Percentiles rank a stretch among this genome's conserved stretches.
phyloP scores from a whole-genome alignment of 37 sponge, comb jelly and placozoan species.

The Trichoplax adhaerens region DNA sequence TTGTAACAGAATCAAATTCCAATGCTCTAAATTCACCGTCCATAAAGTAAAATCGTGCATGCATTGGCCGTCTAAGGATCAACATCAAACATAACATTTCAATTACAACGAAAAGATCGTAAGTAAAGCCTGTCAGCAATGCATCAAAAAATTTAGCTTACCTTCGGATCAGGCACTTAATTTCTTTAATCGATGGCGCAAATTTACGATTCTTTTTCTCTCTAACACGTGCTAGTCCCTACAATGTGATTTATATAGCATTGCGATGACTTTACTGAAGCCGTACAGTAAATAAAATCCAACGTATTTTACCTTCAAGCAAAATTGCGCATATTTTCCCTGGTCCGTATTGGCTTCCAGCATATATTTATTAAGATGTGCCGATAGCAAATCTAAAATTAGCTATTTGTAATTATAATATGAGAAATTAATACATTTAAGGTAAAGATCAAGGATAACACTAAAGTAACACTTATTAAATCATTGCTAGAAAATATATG shows the following conservation, averaged over 20 bases:
- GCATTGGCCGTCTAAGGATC: conserved; percentile 54
- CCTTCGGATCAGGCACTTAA: too few species aligned
- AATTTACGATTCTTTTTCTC: conserved; percentile 78
- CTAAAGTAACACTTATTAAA: too few species aligned
- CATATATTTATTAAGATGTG: conserved; percentile 55
- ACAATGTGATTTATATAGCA: too few species aligned
- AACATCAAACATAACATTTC: too few species aligned
- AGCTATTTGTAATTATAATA: neutral
- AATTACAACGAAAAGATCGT: too few species aligned
- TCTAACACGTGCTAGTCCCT: conserved; percentile 13
- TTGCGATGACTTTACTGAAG: too few species aligned
- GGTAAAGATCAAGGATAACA: too few species aligned
- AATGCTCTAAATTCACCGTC: conserved; percentile 90
- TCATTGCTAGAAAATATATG: too few species aligned
- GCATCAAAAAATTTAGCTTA: too few species aligned
- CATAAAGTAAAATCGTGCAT: conserved; percentile 89
- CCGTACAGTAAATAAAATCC: too few species aligned
- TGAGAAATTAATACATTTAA: too few species aligned
- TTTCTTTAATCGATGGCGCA: conserved; percentile 66
- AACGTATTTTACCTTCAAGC: conserved; percentile 27
- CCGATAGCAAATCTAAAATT: conserved; percentile 68
- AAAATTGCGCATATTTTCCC: conserved; percentile 81
- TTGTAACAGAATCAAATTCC: conserved; percentile 75
- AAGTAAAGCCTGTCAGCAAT: too few species aligned
- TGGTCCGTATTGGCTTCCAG: conserved; percentile 71